Evolutionary conservation across 2,888 invertebrate genomes (phyloP).

Genomic region (Rotaria macrura): DNA sequence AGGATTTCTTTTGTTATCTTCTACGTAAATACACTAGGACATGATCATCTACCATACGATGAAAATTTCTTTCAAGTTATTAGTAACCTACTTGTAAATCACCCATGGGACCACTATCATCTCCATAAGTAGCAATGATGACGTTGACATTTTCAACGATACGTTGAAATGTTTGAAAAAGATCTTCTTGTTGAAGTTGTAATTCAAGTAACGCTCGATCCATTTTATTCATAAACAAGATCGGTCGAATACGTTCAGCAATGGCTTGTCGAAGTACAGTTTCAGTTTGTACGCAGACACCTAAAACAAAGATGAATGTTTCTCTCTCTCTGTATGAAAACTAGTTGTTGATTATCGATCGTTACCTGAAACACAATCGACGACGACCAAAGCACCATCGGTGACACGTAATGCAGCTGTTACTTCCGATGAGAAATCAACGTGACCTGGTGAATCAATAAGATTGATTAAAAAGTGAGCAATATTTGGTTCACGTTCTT

Average conservation of each 20-base stretch:
- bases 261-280: conserved; percentile 99
- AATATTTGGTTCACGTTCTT: conserved; percentile 44
- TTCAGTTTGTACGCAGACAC: conserved; percentile 99
- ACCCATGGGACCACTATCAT: conserved; percentile 88
- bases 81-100: conserved; percentile 61
- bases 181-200: conserved; percentile 85
- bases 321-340: too few relatives aligned
- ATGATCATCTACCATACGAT: too few relatives aligned
- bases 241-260: conserved; percentile 97
- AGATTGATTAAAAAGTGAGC: conserved; percentile 98
- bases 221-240: conserved; percentile 99
- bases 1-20: too few relatives aligned
- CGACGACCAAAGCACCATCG: conserved; percentile 97
- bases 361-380: conserved; percentile 90
- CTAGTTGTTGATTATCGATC: too few relatives aligned
- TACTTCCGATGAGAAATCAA: conserved; percentile 98
- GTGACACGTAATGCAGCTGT: conserved; percentile 99
- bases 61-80: too few relatives aligned
- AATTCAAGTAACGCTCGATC: conserved; percentile 94
- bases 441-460: conserved; percentile 99
- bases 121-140: conserved; percentile 96
- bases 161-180: conserved; percentile 93
- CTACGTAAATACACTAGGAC: too few relatives aligned
- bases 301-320: too few relatives aligned
- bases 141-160: conserved; percentile 99